These are phyloP conservation scores for Heterotis niloticus DNA, from an alignment of 2,113 vertebrate species.

Conservation along the genomic window DNA sequence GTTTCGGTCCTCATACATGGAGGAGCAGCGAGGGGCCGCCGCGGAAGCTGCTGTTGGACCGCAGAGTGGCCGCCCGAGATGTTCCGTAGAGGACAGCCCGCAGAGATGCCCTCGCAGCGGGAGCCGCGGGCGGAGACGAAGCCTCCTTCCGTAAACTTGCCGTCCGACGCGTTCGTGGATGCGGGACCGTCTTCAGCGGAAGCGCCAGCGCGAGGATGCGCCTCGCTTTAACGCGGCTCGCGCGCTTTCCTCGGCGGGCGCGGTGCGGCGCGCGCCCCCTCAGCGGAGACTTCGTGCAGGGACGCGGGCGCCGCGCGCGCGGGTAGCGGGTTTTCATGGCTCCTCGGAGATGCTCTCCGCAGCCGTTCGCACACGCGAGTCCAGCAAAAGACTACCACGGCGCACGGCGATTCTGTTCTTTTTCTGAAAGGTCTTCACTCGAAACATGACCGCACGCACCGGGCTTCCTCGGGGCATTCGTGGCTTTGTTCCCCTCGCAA, in stretches of 20 bases:
- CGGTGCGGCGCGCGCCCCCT: background rate
- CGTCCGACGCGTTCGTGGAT: background rate
- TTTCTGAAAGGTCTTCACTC: background rate
- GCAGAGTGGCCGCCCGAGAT: constrained; percentile 8
- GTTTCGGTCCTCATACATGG: background rate
- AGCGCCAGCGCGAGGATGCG: background rate
- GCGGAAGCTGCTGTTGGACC: background rate
- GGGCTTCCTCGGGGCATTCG: background rate
- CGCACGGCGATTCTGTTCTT: background rate
- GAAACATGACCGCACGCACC: background rate
- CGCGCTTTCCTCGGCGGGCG: too few species aligned
- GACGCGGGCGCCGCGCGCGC: too few species aligned
- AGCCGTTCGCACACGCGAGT: background rate
- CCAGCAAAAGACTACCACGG: background rate
- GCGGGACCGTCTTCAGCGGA: background rate
- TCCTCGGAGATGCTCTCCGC: background rate
- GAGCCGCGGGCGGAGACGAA: constrained; percentile 3
- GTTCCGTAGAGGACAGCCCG: constrained; percentile 46
- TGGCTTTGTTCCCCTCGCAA: background rate
- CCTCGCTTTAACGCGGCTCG: background rate
- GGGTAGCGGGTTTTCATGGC: too few species aligned
- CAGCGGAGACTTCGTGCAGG: background rate
- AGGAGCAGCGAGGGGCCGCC: background rate
- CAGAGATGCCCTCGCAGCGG: constrained; percentile 27
- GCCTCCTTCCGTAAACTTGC: constrained; percentile 3